phyloP scores from a whole-genome alignment of 1,140 invertebrate genomes.

The Hesperophylax magnus region DNA sequence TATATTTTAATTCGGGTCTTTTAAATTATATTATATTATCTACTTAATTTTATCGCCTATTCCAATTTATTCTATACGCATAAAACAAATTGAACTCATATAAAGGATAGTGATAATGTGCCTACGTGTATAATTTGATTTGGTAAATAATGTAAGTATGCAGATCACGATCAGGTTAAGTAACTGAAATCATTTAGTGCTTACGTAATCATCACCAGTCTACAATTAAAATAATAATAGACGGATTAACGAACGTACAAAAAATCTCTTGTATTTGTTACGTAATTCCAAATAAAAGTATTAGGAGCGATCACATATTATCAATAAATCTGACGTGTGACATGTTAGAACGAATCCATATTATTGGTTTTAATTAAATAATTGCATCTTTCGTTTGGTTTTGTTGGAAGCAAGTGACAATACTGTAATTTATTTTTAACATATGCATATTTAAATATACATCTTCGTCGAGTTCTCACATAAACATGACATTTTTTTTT shows the following conservation, averaged over 20 bases:
- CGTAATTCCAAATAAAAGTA: constrained; percentile 6
- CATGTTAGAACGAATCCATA: neutral
- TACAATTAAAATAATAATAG: constrained; percentile 28
- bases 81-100: too few species aligned
- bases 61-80: too few species aligned
- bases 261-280: neutral
- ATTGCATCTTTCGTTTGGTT: neutral
- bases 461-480: too few species aligned
- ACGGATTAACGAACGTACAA: constrained; percentile 1
- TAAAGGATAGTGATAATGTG: too few species aligned
- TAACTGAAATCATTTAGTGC: neutral
- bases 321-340: constrained; percentile 5
- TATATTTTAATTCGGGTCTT: too few species aligned
- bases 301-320: constrained; percentile 3
- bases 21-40: too few species aligned
- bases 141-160: neutral
- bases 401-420: too few species aligned
- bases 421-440: too few species aligned
- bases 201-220: neutral
- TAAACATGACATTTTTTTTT: too few species aligned
- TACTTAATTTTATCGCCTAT: too few species aligned
- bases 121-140: too few species aligned
- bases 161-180: neutral
- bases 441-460: too few species aligned
- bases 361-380: constrained; percentile 4